These are phyloP conservation scores for Microcebus murinus DNA, from an alignment of 2,113 vertebrate genomes.

Conservation along the genomic window DNA sequence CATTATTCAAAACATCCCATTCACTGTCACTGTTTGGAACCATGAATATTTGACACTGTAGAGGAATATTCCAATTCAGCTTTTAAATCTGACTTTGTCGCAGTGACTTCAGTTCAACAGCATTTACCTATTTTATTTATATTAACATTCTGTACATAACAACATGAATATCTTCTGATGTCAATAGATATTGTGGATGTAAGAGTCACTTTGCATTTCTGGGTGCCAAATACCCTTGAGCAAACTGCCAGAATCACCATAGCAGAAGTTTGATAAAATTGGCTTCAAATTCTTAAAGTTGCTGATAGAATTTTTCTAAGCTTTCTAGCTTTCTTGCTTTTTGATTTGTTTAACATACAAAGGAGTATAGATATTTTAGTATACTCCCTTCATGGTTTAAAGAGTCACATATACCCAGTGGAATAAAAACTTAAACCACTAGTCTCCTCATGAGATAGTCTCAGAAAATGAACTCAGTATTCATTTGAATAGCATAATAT, in stretches of 20 bases:
- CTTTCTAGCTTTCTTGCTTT: not conserved
- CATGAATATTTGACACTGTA: constrained; percentile 20
- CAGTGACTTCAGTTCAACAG: not conserved
- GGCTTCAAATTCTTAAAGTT: constrained; percentile 45
- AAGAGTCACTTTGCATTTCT: not conserved
- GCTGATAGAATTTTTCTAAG: not conserved
- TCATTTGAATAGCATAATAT: not conserved
- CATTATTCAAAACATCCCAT: not conserved
- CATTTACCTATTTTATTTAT: constrained; percentile 17
- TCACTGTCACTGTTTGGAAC: not conserved
- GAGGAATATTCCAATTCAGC: not conserved
- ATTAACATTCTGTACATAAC: constrained; percentile 9
- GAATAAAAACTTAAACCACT: not conserved
- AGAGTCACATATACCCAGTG: not conserved
- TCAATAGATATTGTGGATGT: not conserved
- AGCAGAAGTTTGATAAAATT: not conserved
- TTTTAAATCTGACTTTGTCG: constrained; percentile 22
- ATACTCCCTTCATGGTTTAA: not conserved
- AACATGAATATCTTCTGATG: not conserved
- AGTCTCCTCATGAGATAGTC: not conserved
- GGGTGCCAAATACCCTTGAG: not conserved
- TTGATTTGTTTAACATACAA: not conserved
- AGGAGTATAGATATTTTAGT: not conserved
- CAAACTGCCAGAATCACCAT: not conserved
- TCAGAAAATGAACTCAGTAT: not conserved